Base-by-base conservation (phyloP, 2,797 vertebrate species). In the Myripristis jacobus region DNA sequence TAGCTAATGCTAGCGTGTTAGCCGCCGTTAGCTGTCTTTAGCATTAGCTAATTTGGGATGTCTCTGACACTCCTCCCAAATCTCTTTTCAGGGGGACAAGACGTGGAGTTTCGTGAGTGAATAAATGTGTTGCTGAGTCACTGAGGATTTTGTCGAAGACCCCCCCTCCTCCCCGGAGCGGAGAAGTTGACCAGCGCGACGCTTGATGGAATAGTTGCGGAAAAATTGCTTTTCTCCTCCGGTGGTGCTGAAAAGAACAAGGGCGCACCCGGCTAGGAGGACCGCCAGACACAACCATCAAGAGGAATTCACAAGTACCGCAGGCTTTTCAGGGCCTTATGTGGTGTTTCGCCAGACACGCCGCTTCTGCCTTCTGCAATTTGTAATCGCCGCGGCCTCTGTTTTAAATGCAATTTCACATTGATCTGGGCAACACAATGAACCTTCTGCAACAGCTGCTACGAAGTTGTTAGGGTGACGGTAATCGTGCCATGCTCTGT, bases 41-140 rank as follows among this genome's bases (percentile, higher is more conserved):
- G 88, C 82, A 46, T 84, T 50, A 77, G 88, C 87, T 87, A 79
- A 90, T 89, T 90, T 85, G 81, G 88, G 84, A 83, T 83, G 85
- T 85, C 75, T 81, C 84, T 93, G 92, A 93, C 91, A 88, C 91
- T 91, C 85, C 85, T 87, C 85, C 81, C 84, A 63, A 93, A 90
- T 92, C 75, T 93, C 75, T 90, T 92, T 89, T 73, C 89, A 94
- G 93, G 89, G 84, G 79, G 84, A 89, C 83, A 75, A 83, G 90
- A 82, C 85, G 88, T 80, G 82, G 82, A 86, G 73, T 88, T 88
- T 82, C 46, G 3, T 52, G 84, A 57, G 76, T 81, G 87, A 83
- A 81, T 75, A 70, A 57, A 57, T 67, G 83, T 88, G 84, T 81
- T 81, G 81, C 83, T 76, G 88, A 85, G 86, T 83, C 85, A 72